Evolutionary conservation across 2,888 invertebrate genomes (phyloP), one percentile per base, ranked within the genome.

Genomic region (Eulithis testata): DNA sequence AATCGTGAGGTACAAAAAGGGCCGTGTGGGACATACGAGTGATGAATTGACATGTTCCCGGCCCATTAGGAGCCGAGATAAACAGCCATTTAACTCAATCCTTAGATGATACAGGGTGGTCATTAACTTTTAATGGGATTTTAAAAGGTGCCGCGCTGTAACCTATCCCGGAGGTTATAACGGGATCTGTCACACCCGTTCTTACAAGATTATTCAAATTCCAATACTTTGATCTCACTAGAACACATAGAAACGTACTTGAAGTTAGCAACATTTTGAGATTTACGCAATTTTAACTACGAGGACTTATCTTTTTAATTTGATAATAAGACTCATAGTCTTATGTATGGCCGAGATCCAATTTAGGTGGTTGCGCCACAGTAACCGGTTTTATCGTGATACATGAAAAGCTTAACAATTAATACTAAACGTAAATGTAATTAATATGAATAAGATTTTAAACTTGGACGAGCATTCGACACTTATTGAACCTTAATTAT

Each of bases 31-130:
- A 85, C 81, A 77, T 76, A 79, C 82, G 80, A 82, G 90, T 91
- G 92, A 92, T 91, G 91, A 91, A 92, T 92, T 91, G 92, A 91
- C 91, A 88, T 91, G 91, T 92, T 87, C 81, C 81, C 78, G 86
- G 82, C 85, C 92, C 92, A 91, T 91, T 92, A 91, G 87, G 84
- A 85, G 69, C 74, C 65, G 79, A 86, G 92, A 92, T 92, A 92
- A 91, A 85, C 78, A 86, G 84, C 77, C 90, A 88, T 90, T 91
- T 91, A 88, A 90, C 91, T 90, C 87, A 86, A 87, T 88, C 87
- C 86, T 82, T 82, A 79, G 81, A 82, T 76, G 73, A 61, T 80
- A 85, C 78, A 83, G 82, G 66, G 57, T 69, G 67, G 37, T 60
- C 60, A 60, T 65, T 65, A 60, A 53, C 11, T 52, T 63, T 60